Conservation (phyloP, 2,797 vertebrate species). For the Sitta carolinensis region DNA sequence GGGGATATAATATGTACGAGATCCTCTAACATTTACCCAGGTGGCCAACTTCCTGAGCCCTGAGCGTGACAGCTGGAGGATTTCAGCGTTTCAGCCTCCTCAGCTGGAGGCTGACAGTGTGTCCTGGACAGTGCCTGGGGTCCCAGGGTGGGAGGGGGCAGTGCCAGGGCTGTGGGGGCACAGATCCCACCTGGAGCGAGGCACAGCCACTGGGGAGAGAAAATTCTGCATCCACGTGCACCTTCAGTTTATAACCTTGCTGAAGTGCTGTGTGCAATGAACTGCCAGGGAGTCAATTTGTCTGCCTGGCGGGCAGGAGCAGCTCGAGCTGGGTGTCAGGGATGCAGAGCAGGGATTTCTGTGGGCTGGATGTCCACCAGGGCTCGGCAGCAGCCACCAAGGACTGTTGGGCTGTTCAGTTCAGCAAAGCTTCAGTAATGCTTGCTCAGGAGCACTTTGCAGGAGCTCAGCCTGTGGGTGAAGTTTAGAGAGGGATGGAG, state of each 20-base stretch:
- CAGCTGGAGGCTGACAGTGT: fast-evolving
- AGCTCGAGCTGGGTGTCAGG: fast-evolving
- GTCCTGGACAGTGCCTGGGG: fast-evolving
- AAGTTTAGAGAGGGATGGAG: not conserved
- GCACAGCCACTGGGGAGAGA: fast-evolving
- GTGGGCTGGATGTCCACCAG: fast-evolving
- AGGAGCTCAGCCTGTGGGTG: not conserved
- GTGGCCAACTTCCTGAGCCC: conserved; percentile 71
- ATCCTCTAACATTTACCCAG: conserved; percentile 71
- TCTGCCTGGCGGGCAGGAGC: not conserved
- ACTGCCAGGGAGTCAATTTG: not conserved
- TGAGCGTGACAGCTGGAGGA: conserved; percentile 12
- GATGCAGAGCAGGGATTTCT: fast-evolving
- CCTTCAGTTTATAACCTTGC: not conserved
- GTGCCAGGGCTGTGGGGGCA: not conserved
- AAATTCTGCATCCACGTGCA: not conserved
- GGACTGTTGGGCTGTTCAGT: not conserved
- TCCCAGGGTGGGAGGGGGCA: not conserved
- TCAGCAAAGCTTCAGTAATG: fast-evolving
- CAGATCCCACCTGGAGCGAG: fast-evolving
- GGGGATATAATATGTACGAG: conserved; percentile 59
- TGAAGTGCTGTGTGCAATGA: fast-evolving
- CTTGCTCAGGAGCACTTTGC: not conserved
- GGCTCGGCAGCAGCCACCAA: not conserved
- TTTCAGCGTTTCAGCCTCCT: not conserved